These are phyloP conservation scores for Pseudomugil gertrudae DNA, from an alignment of 2,797 vertebrate genomes.

Conservation along the genomic window DNA sequence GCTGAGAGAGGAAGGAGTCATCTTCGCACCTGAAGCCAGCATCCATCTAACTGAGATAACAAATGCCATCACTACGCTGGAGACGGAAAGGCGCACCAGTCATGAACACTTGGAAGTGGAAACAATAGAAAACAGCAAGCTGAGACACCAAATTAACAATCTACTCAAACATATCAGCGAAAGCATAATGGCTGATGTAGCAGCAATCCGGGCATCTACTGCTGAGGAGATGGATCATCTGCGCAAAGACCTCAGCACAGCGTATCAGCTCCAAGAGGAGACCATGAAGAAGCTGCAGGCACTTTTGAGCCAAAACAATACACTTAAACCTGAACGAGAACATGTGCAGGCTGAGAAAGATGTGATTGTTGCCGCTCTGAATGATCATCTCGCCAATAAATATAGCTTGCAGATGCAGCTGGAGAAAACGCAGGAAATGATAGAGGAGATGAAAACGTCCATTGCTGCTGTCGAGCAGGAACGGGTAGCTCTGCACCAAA, in stretches of 20 bases:
- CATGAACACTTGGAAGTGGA: slow-evolving; percentile 86
- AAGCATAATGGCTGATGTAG: slow-evolving; percentile 81
- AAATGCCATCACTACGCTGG: slow-evolving; percentile 81
- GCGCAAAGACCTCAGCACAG: slow-evolving; percentile 49
- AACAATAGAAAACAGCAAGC: slow-evolving; percentile 85
- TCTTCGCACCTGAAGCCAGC: slow-evolving; percentile 78
- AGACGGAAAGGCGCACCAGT: slow-evolving; percentile 74
- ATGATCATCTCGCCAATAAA: slow-evolving; percentile 74
- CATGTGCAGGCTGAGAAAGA: slow-evolving; percentile 43
- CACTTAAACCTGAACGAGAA: slow-evolving; percentile 58
- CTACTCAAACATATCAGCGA: slow-evolving; percentile 61
- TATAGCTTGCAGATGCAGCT: slow-evolving; percentile 63
- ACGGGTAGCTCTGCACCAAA: slow-evolving; percentile 46
- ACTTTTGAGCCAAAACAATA: slow-evolving; percentile 64
- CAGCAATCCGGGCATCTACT: slow-evolving; percentile 71
- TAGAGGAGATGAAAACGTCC: slow-evolving; percentile 61
- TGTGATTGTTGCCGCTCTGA: slow-evolving; percentile 66
- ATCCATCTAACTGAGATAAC: slow-evolving; percentile 77
- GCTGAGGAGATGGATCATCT: slow-evolving; percentile 72
- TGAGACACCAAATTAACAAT: slow-evolving; percentile 72
- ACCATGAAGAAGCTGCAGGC: slow-evolving; percentile 51
- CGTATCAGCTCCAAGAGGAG: slow-evolving; percentile 44
- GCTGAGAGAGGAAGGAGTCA: slow-evolving; percentile 72
- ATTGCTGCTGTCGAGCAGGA: slow-evolving; percentile 6
- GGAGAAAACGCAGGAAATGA: slow-evolving; percentile 60